Evolutionary conservation across 2,888 invertebrate species (phyloP).

Genomic region (Cheilosia impressa): DNA sequence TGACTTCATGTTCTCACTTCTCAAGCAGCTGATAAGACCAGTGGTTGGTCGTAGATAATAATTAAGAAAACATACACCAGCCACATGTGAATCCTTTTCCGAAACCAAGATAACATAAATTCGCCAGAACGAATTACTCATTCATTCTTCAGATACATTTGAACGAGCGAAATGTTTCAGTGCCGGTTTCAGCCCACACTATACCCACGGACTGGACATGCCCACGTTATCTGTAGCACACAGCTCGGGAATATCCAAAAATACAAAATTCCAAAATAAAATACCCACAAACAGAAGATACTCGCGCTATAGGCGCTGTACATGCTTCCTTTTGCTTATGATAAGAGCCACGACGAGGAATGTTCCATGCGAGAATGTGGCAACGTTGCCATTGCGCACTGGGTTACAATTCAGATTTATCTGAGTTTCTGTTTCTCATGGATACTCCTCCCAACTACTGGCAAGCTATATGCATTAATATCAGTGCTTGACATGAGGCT

Average conservation of each 20-base stretch:
- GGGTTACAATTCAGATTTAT: conserved; percentile 62
- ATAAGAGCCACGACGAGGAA: conserved; percentile 47
- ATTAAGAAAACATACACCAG: conserved; percentile 2
- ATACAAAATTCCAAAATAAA: conserved; percentile 61
- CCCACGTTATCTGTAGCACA: conserved; percentile 49
- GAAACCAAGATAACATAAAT: conserved; percentile 17
- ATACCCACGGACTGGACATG: neutral
- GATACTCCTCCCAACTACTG: conserved; percentile 51
- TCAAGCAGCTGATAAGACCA: conserved; percentile 3
- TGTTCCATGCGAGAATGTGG: conserved; percentile 17
- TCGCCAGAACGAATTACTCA: conserved; percentile 22
- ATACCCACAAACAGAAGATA: conserved; percentile 63
- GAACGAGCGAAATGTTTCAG: conserved; percentile 10
- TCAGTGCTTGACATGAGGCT: conserved; percentile 56
- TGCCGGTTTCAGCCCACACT: conserved; percentile 1
- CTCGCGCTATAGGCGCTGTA: conserved; percentile 34
- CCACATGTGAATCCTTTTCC: conserved; percentile 43
- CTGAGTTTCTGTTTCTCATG: conserved; percentile 75
- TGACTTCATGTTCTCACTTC: neutral
- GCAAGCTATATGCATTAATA: conserved; percentile 28
- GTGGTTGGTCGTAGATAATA: conserved; percentile 18
- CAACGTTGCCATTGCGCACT: conserved; percentile 66
- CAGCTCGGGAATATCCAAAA: conserved; percentile 57
- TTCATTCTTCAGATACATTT: conserved; percentile 1
- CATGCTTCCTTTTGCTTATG: conserved; percentile 72